Evolutionary conservation across 2,888 invertebrate species (phyloP).

Genomic region (Caenorhabditis sp.): DNA sequence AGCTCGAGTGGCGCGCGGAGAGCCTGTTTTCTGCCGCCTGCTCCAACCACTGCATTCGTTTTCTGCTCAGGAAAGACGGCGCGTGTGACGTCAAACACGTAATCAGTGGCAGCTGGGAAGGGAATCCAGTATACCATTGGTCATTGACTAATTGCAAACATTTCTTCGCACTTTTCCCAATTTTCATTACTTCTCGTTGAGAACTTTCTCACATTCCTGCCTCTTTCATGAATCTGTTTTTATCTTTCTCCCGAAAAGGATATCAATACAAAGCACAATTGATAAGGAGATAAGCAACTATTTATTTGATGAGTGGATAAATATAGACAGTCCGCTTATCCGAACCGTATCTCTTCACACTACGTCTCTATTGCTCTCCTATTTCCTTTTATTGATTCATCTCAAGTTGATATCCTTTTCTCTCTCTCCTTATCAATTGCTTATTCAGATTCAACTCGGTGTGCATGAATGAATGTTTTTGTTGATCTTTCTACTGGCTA

Average conservation of each 20-base stretch:
- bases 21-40: conserved; percentile 52
- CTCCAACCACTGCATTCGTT: conserved; percentile 45
- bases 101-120: conserved; percentile 55
- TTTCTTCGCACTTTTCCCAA: conserved; percentile 43
- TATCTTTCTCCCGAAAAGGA: conserved; percentile 35
- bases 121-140: conserved; percentile 26
- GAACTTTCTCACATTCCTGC: neutral
- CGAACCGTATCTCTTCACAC: conserved; percentile 48
- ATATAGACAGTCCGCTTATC: conserved; percentile 43
- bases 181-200: conserved; percentile 8
- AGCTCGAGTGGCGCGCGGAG: conserved; percentile 57
- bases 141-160: conserved; percentile 56
- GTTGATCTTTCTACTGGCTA: conserved; percentile 68
- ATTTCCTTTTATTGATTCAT: conserved; percentile 30
- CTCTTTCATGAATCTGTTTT: conserved; percentile 15
- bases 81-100: conserved; percentile 60
- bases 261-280: conserved; percentile 18
- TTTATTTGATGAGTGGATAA: conserved; percentile 60
- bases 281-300: conserved; percentile 46
- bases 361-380: conserved; percentile 9
- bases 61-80: conserved; percentile 26
- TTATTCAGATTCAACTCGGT: conserved; percentile 48
- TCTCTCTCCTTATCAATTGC: neutral
- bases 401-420: conserved; percentile 1
- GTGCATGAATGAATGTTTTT: conserved; percentile 69